phyloP scores from a whole-genome alignment of 2,113 vertebrate genomes.

The Microcebus griseorufus region DNA sequence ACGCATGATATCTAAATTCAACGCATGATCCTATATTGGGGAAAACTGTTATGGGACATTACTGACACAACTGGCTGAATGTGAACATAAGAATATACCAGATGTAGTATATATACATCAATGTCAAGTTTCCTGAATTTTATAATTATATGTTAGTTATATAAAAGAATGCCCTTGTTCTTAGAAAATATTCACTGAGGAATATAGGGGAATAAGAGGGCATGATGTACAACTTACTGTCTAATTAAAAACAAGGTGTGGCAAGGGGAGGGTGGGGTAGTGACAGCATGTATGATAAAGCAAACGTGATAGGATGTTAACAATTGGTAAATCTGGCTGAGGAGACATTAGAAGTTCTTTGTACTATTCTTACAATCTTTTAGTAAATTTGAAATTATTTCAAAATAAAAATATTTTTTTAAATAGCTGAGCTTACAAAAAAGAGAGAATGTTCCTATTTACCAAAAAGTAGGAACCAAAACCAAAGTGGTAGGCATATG shows the following conservation, averaged over 20 bases:
- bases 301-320: background rate
- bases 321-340: background rate
- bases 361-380: conserved; percentile 10
- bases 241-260: background rate
- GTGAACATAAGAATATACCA: background rate
- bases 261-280: background rate
- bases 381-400: conserved; percentile 5
- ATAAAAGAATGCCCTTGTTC: background rate
- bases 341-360: background rate
- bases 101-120: background rate
- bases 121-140: background rate
- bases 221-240: background rate
- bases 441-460: background rate
- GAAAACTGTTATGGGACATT: background rate
- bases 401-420: background rate
- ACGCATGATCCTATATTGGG: background rate
- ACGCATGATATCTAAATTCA: background rate
- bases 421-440: background rate
- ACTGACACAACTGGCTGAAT: background rate
- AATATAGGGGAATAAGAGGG: background rate
- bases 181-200: conserved; percentile 29
- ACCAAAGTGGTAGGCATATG: background rate
- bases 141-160: background rate
- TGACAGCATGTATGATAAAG: background rate
- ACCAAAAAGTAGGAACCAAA: conserved; percentile 6